phyloP scores from a whole-genome alignment of 2,797 vertebrate species.

The Sebastes paucispinis region DNA sequence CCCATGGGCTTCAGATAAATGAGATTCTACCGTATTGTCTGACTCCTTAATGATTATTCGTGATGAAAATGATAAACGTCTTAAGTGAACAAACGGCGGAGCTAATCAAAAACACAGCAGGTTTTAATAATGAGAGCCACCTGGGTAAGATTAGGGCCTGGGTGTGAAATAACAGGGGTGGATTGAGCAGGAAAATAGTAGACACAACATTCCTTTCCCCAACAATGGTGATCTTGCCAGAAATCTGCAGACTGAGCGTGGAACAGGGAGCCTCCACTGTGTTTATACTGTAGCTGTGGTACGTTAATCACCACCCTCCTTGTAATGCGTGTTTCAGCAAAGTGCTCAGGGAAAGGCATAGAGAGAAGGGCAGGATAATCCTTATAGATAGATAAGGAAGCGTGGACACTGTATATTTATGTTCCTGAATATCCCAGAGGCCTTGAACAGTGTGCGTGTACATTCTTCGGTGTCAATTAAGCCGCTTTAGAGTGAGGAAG shows the following conservation, averaged over 20 bases:
- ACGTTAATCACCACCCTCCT: slow-evolving; percentile 82
- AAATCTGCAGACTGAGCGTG: slow-evolving; percentile 81
- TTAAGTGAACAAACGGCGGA: slow-evolving; percentile 78
- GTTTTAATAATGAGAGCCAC: slow-evolving; percentile 85
- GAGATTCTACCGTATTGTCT: slow-evolving; percentile 54
- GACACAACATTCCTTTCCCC: slow-evolving; percentile 85
- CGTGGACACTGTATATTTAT: slow-evolving; percentile 34
- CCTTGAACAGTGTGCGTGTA: slow-evolving; percentile 15
- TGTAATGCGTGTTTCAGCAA: slow-evolving; percentile 79
- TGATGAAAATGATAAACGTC: slow-evolving; percentile 82
- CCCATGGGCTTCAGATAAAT: slow-evolving; percentile 39
- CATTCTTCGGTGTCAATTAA: slow-evolving; percentile 46
- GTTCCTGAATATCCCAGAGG: slow-evolving; percentile 6
- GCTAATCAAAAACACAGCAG: slow-evolving; percentile 84
- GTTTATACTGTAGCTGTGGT: slow-evolving; percentile 82
- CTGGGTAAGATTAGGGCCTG: slow-evolving; percentile 83
- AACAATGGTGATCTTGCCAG: slow-evolving; percentile 84
- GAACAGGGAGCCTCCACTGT: slow-evolving; percentile 79
- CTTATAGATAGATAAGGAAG: slow-evolving; percentile 65
- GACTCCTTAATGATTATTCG: slow-evolving; percentile 81
- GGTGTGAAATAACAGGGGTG: slow-evolving; percentile 86
- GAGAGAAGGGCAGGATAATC: slow-evolving; percentile 69
- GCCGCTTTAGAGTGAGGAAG: neutral
- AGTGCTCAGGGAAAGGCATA: slow-evolving; percentile 71
- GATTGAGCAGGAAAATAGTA: slow-evolving; percentile 84